These are phyloP conservation scores for Drosophila sechellia DNA, from an alignment of 1,140 invertebrate species.

Conservation along the genomic window DNA sequence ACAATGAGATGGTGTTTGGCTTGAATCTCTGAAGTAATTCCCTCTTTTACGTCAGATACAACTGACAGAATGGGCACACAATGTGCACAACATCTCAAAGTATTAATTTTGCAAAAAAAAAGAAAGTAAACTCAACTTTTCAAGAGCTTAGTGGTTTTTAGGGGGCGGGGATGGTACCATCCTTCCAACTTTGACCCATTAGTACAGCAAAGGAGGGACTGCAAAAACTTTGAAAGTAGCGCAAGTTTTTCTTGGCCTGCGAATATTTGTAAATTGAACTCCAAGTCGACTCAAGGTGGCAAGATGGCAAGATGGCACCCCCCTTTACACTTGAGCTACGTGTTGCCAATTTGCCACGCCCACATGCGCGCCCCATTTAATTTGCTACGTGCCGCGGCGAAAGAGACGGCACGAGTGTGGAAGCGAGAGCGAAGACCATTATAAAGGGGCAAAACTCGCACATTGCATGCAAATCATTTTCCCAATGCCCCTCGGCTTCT, in stretches of 20 bases:
- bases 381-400: slow-evolving; percentile 61
- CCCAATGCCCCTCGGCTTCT: slow-evolving; percentile 1
- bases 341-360: slow-evolving; percentile 70
- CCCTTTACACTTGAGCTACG: slow-evolving; percentile 45
- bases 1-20: slow-evolving; percentile 13
- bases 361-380: slow-evolving; percentile 63
- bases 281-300: slow-evolving; percentile 39
- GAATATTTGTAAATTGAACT: slow-evolving; percentile 77
- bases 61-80: slow-evolving; percentile 30
- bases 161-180: slow-evolving; percentile 41
- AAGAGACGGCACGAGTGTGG: slow-evolving; percentile 16
- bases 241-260: slow-evolving; percentile 61
- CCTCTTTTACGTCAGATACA: slow-evolving; percentile 13
- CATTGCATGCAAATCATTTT: slow-evolving; percentile 63
- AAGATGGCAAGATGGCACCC: not conserved
- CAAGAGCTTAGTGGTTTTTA: slow-evolving; percentile 55
- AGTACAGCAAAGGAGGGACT: slow-evolving; percentile 21
- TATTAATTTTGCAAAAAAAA: slow-evolving; percentile 41
- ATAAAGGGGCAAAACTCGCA: slow-evolving; percentile 33
- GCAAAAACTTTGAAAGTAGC: slow-evolving; percentile 63
- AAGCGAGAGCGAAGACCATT: slow-evolving; percentile 6
- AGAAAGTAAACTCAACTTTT: slow-evolving; percentile 62
- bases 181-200: slow-evolving; percentile 76
- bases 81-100: slow-evolving; percentile 52
- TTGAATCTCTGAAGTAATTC: slow-evolving; percentile 27